Evolutionary conservation across 2,797 vertebrate species (phyloP), one percentile per base, ranked within the genome.

Genomic region (Heteromormyrus szaboi): DNA sequence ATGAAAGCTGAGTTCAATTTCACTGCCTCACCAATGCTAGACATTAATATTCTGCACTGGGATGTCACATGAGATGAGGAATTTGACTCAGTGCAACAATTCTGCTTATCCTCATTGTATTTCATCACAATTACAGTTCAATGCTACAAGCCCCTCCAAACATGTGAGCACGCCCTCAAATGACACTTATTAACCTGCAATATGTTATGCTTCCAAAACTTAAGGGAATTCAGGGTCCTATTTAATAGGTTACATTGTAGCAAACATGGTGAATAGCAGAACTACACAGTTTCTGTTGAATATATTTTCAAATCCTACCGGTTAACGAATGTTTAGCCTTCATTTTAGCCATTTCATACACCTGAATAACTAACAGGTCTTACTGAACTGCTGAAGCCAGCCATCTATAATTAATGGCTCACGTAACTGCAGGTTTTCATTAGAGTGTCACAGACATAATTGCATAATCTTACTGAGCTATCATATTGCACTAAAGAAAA

Each of bases 81-180:
- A 59, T 44, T 50, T 1, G 12, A 51, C 37, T 65, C 87, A 68
- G 25, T 11, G 68, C 37, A 87, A 50, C 29, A 44, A 46, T 50
- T 33, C 44, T 72, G 44, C 50, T 88, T 95, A 95, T 95, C 95
- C 94, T 94, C 94, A 95, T 93, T 93, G 92, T 93, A 93, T 96
- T 95, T 95, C 94, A 95, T 94, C 91, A 90, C 90, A 92, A 95
- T 95, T 95, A 95, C 94, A 95, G 94, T 96, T 95, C 94, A 96
- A 93, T 94, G 95, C 94, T 92, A 91, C 90, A 92, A 91, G 91
- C 41, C n/a, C 62, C 25, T 92, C 92, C 89, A 92, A 92, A 94
- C 93, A 93, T 90, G 89, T 91, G 89, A 93, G 93, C 93, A 93
- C 92, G 94, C 92, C 92, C 94, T 94, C 95, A 95, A 96, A 95